Percentiles rank a stretch among this genome's conserved stretches.
Conservation (phyloP, 2,888 invertebrate species). For the Unio pictorum region DNA sequence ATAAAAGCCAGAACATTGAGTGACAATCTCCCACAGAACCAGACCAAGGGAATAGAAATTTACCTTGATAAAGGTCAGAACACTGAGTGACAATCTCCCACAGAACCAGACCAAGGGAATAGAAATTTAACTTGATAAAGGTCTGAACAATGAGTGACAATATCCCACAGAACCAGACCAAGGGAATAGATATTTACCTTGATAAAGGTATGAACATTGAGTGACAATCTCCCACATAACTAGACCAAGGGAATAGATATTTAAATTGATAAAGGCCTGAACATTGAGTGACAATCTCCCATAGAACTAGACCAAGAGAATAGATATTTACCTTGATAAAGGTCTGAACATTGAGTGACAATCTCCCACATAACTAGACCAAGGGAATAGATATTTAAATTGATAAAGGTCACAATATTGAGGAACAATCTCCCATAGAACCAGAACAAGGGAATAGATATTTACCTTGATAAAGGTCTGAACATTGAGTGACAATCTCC, state of each 20-base stretch:
- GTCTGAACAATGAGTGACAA: conserved; percentile 85
- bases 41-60: conserved; percentile 92
- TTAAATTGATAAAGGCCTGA: conserved; percentile 84
- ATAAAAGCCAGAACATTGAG: conserved; percentile 83
- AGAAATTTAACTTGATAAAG: conserved; percentile 89
- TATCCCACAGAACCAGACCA: conserved; percentile 92
- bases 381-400: conserved; percentile 89
- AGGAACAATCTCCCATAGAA: conserved; percentile 91
- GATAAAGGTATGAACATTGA: conserved; percentile 82
- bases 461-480: conserved; percentile 86
- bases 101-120: conserved; percentile 88
- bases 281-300: conserved; percentile 91
- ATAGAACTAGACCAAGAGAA: conserved; percentile 88
- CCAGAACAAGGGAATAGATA: conserved; percentile 89
- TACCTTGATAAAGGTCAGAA: conserved; percentile 82
- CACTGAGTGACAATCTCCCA: conserved; percentile 94
- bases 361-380: conserved; percentile 94
- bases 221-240: conserved; percentile 93
- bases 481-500: conserved; percentile 89
- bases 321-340: conserved; percentile 91
- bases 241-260: conserved; percentile 90
- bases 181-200: conserved; percentile 93
- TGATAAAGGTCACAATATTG: conserved; percentile 82
- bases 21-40: conserved; percentile 92
- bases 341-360: conserved; percentile 83